Evolutionary conservation across 2,888 invertebrate species (phyloP).

Genomic region (Orthosia gracilis): DNA sequence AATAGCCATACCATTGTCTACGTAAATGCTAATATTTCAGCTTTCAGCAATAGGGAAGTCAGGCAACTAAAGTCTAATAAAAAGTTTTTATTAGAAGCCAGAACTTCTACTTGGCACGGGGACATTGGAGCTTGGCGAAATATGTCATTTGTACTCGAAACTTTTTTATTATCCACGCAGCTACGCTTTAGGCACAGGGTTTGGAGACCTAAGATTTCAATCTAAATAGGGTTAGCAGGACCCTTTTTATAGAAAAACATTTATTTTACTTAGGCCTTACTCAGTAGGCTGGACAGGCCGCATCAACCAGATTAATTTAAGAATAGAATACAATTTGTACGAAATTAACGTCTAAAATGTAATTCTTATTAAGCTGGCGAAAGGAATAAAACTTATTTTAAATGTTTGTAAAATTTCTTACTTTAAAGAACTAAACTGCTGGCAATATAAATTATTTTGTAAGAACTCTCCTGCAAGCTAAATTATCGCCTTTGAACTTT

Average conservation of each 20-base stretch:
- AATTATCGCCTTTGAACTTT: constrained; percentile 52
- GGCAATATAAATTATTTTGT: constrained; percentile 46
- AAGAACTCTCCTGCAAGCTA: constrained; percentile 14
- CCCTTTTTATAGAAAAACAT: constrained; percentile 28
- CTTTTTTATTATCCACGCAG: constrained; percentile 55
- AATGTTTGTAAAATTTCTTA: constrained; percentile 34
- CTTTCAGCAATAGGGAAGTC: constrained; percentile 33
- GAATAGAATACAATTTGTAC: background rate
- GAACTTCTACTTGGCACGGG: constrained; percentile 31
- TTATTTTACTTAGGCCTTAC: constrained; percentile 37
- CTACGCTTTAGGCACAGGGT: constrained; percentile 35
- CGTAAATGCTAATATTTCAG: constrained; percentile 40
- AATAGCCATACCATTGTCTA: constrained; percentile 11
- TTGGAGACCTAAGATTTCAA: constrained; percentile 32
- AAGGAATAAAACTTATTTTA: constrained; percentile 32
- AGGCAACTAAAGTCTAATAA: constrained; percentile 34
- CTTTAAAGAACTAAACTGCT: constrained; percentile 21
- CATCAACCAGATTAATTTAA: background rate
- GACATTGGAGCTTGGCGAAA: constrained; percentile 48
- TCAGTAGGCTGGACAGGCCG: background rate
- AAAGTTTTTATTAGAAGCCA: constrained; percentile 50
- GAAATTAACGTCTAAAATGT: background rate
- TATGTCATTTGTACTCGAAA: constrained; percentile 58
- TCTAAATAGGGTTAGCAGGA: constrained; percentile 23
- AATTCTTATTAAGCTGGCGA: background rate